Evolutionary conservation across 1,140 invertebrate genomes (phyloP).

Genomic region (Drosophila arizonae): DNA sequence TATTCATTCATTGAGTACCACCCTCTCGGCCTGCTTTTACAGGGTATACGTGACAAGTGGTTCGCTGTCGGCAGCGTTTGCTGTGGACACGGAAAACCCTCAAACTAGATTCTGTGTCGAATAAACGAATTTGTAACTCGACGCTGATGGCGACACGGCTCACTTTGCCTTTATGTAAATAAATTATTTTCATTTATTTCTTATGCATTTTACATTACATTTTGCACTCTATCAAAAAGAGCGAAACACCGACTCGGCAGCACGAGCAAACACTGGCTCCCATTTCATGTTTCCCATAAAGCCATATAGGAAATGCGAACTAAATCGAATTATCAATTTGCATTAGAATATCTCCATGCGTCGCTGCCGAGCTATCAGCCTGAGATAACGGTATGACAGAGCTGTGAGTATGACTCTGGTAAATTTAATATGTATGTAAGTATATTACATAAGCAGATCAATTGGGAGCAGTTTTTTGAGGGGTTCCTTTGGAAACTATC

Average conservation of each 20-base stretch:
- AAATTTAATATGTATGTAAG: too few species aligned
- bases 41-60: conserved; percentile 10
- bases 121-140: conserved; percentile 64
- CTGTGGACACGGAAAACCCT: conserved; percentile 29
- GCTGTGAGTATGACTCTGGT: too few species aligned
- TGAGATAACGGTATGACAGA: too few species aligned
- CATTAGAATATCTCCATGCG: too few species aligned
- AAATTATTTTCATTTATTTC: conserved; percentile 45
- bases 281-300: not conserved
- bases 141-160: conserved; percentile 46
- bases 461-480: too few species aligned
- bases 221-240: conserved; percentile 20
- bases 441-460: too few species aligned
- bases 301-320: too few species aligned
- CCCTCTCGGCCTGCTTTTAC: not conserved
- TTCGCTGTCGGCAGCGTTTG: conserved; percentile 18
- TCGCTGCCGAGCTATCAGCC: not conserved
- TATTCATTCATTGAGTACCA: too few species aligned
- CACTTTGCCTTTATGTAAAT: conserved; percentile 50
- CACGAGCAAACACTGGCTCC: not conserved
- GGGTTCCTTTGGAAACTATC: too few species aligned
- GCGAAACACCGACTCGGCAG: not conserved
- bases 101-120: not conserved
- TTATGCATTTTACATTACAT: conserved; percentile 1
- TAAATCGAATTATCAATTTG: too few species aligned